Base-by-base conservation (phyloP, 2,888 invertebrate species). In the Hirtodrosophila duncani region DNA sequence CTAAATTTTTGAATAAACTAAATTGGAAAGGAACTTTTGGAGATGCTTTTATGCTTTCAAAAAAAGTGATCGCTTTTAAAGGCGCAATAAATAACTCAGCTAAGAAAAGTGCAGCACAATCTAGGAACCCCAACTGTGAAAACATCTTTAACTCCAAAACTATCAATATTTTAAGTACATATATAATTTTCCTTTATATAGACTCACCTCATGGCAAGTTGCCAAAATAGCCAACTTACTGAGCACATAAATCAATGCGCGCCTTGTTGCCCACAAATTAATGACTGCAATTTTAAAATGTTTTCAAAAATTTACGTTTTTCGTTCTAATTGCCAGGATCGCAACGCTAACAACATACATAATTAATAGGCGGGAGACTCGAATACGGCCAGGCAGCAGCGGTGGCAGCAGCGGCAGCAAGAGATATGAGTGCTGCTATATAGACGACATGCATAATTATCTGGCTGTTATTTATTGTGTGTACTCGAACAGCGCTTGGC, bases 391-490 rank as follows among this genome's bases (percentile, higher is more conserved):
- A n/a, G n/a, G n/a, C n/a, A n/a, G n/a, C n/a, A n/a, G n/a, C n/a
- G n/a, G n/a, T n/a, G n/a, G n/a, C n/a, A n/a, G n/a, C n/a, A n/a
- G 56, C 33, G 34, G 41, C 48, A 31, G 30, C 30, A 30, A 29
- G 23, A n/a, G 8, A 27, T 26, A 42, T 17, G 10, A 26, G 18
- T 11, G 31, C 24, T 10, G 43, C 52, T 55, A 64, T 63, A 36
- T 27, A 24, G 29, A 57, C 57, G 39, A 57, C 62, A 48, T 56
- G 67, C 77, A 79, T 75, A 72, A 79, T 75, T 72, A 72, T 72
- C 80, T 66, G 51, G 33, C 45, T 50, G 75, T 79, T 70, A 79
- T 71, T 72, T 72, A 72, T 75, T 59, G 57, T 41, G 37, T 36
- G 58, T 45, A n/a, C 24, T 30, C 31, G 34, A 33, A 41, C 37